Conservation (phyloP, 2,888 invertebrate species). For the Ophion ventricosus region DNA sequence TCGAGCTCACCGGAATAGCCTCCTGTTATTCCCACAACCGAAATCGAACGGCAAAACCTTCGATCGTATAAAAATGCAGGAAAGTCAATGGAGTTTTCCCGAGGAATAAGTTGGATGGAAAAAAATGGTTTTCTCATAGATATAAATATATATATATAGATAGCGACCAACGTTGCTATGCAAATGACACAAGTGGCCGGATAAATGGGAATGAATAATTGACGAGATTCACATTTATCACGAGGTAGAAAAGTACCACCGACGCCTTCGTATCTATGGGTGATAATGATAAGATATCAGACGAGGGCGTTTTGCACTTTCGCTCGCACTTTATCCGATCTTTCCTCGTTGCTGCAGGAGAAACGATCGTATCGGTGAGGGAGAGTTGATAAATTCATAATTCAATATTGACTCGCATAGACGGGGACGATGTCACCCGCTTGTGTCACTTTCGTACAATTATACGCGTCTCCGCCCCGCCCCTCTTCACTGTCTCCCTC, state of each 20-base stretch:
- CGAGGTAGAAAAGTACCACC: background rate
- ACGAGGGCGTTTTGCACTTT: constrained; percentile 23
- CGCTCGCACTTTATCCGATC: constrained; percentile 32
- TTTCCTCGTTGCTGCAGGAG: constrained; percentile 14
- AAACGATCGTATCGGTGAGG: constrained; percentile 67
- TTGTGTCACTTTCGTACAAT: constrained; percentile 80
- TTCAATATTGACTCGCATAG: constrained; percentile 80
- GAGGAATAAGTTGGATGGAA: background rate
- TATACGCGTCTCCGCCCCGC: constrained; percentile 51
- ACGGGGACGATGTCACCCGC: constrained; percentile 73
- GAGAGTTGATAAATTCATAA: constrained; percentile 80
- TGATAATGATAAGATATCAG: constrained; percentile 19
- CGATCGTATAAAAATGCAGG: constrained; percentile 55
- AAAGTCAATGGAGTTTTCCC: constrained; percentile 38
- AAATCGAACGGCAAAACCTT: constrained; percentile 60
- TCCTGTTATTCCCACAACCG: constrained; percentile 43
- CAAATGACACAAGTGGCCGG: background rate
- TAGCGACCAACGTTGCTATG: background rate
- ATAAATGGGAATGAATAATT: background rate
- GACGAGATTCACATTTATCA: background rate
- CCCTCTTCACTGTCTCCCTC: background rate
- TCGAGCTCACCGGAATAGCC: constrained; percentile 9
- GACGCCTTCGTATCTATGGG: background rate
- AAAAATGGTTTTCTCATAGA: background rate
- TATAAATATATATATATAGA: background rate